A percentile compares a stretch with the other conserved stretches of the same genome.
Evolutionary conservation across 2,888 invertebrate species (phyloP).

Genomic region (Hybos culiciformis): DNA sequence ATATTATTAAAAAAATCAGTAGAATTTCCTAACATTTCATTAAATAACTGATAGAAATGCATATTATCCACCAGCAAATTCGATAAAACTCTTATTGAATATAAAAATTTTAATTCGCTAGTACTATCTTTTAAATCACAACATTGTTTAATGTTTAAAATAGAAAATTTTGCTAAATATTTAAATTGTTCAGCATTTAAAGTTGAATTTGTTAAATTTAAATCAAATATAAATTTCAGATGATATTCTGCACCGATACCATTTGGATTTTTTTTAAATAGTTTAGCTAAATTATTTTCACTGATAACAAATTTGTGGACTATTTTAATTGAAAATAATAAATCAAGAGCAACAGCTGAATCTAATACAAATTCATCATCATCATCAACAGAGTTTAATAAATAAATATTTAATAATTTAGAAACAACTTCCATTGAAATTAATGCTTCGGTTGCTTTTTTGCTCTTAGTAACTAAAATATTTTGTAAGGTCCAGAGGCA

Average conservation of each 20-base stretch:
- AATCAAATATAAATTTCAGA: not conserved
- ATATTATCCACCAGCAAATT: no score
- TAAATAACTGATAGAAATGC: no score
- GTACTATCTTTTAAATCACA: not conserved
- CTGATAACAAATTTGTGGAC: no score
- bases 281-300: no score
- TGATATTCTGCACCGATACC: not conserved
- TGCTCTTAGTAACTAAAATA: conserved; percentile 22
- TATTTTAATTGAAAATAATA: no score
- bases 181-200: not conserved
- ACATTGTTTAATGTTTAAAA: not conserved
- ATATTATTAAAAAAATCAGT: no score
- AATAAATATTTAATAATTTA: conserved; percentile 14
- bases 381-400: not conserved
- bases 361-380: not conserved
- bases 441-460: conserved; percentile 21
- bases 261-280: no score
- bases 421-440: conserved; percentile 27
- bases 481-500: conserved; percentile 31
- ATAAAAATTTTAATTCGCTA: not conserved
- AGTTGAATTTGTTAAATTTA: not conserved
- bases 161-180: not conserved
- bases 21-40: no score
- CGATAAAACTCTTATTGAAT: not conserved
- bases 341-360: not conserved